Percentiles rank a stretch among this genome's conserved stretches.
Evolutionary conservation across 2,797 vertebrate species (phyloP).

Genomic region (Muscicapa comitata): DNA sequence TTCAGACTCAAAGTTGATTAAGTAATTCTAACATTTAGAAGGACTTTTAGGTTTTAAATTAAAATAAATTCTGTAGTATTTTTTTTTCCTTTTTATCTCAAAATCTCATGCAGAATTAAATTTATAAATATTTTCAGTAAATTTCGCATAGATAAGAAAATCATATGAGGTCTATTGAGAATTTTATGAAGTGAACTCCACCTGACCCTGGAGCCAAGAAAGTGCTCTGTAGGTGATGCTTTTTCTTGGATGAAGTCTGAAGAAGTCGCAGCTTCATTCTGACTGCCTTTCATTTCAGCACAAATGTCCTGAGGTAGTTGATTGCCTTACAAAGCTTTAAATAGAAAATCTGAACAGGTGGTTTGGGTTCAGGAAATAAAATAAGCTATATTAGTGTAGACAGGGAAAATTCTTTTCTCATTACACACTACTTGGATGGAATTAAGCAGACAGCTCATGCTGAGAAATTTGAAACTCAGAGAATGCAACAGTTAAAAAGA

Average conservation of each 20-base stretch:
- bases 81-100: neutral
- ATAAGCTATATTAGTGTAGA: constrained; percentile 68
- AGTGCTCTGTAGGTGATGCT: neutral
- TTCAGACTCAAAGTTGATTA: neutral
- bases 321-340: constrained; percentile 59
- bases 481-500: constrained; percentile 69
- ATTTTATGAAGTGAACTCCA: neutral
- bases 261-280: neutral
- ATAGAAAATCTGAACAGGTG: constrained; percentile 73
- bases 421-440: constrained; percentile 67
- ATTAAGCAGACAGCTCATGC: constrained; percentile 77
- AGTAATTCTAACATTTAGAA: neutral
- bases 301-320: constrained; percentile 1
- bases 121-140: neutral
- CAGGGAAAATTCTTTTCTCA: constrained; percentile 72
- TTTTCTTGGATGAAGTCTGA: neutral
- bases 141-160: neutral
- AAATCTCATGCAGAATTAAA: neutral
- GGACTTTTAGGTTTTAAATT: neutral
- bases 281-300: constrained; percentile 27
- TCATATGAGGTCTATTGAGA: neutral
- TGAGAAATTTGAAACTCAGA: constrained; percentile 72
- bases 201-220: neutral
- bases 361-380: constrained; percentile 72
- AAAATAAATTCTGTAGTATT: neutral